phyloP scores from a whole-genome alignment of 2,113 vertebrate genomes.

The Atractosteus spatula region DNA sequence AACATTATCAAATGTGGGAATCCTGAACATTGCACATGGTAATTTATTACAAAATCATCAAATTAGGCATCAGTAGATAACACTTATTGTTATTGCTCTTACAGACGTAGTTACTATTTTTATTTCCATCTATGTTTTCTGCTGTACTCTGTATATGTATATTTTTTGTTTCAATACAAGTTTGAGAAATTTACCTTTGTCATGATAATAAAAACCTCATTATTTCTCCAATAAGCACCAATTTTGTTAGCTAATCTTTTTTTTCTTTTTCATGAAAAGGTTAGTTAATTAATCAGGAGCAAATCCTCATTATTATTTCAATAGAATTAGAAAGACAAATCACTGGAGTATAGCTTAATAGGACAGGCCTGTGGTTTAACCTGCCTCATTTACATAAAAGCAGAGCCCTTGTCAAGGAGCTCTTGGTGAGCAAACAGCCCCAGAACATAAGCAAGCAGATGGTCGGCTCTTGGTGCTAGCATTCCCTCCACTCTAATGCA shows the following conservation, averaged over 20 bases:
- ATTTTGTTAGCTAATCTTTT: slow-evolving; percentile 78
- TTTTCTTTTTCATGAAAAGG: slow-evolving; percentile 57
- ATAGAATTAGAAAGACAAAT: slow-evolving; percentile 77
- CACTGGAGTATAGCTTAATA: slow-evolving; percentile 65
- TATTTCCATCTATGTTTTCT: neutral
- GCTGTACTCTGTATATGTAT: neutral
- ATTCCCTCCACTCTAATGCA: slow-evolving; percentile 62
- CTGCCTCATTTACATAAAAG: slow-evolving; percentile 65
- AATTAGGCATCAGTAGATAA: too few relatives aligned
- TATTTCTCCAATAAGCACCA: slow-evolving; percentile 75
- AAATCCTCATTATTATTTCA: slow-evolving; percentile 77
- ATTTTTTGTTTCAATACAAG: too few relatives aligned
- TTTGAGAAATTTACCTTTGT: slow-evolving; percentile 43
- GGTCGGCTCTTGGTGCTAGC: slow-evolving; percentile 64
- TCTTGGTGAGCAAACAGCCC: slow-evolving; percentile 55
- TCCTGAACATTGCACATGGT: too few relatives aligned
- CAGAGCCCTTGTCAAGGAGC: slow-evolving; percentile 55
- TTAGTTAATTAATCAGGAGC: slow-evolving; percentile 80
- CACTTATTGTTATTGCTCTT: too few relatives aligned
- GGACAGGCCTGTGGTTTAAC: slow-evolving; percentile 70
- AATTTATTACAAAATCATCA: too few relatives aligned
- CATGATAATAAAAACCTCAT: slow-evolving; percentile 79
- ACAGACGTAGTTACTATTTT: neutral
- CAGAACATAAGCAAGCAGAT: slow-evolving; percentile 73
- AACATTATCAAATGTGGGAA: too few relatives aligned